Percentiles rank a stretch among this genome's conserved stretches.
Conservation (phyloP, 30 jellyfish, hydroid and myxozoan species). For the Aurelia coerulea region DNA sequence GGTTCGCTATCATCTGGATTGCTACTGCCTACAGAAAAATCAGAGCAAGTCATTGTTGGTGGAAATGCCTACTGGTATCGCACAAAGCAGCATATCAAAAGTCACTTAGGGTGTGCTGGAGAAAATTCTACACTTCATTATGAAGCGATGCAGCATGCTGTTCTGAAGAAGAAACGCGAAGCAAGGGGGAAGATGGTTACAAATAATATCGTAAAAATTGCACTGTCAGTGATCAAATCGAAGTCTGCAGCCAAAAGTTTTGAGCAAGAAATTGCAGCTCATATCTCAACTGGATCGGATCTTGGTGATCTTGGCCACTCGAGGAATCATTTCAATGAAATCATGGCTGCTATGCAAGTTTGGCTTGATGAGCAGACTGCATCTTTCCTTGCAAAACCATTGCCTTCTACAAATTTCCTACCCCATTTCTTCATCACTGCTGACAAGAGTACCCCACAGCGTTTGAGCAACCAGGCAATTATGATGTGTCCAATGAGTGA, state of each 20-base stretch:
- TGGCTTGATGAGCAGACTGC: conserved; percentile 40
- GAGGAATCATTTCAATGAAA: conserved; percentile 14
- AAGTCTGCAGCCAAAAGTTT: conserved; percentile 30
- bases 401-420: conserved; percentile 21
- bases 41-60: neutral
- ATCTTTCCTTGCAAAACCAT: conserved; percentile 13
- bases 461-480: conserved; percentile 22
- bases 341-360: conserved; percentile 39
- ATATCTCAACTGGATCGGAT: conserved; percentile 6
- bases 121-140: conserved; percentile 3
- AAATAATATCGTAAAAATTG: conserved; percentile 9
- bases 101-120: conserved; percentile 14
- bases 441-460: conserved; percentile 32
- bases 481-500: conserved; percentile 37
- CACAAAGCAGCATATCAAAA: neutral
- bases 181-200: conserved; percentile 11
- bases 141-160: conserved; percentile 19
- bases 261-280: conserved; percentile 29
- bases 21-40: too few species aligned
- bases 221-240: conserved; percentile 18
- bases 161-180: conserved; percentile 4
- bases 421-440: conserved; percentile 29
- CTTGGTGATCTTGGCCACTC: conserved; percentile 12
- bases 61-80: conserved; percentile 15
- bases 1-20: too few species aligned